These are phyloP conservation scores for Pseudomugil tenellus DNA, from an alignment of 2,797 vertebrate species.

Conservation along the genomic window DNA sequence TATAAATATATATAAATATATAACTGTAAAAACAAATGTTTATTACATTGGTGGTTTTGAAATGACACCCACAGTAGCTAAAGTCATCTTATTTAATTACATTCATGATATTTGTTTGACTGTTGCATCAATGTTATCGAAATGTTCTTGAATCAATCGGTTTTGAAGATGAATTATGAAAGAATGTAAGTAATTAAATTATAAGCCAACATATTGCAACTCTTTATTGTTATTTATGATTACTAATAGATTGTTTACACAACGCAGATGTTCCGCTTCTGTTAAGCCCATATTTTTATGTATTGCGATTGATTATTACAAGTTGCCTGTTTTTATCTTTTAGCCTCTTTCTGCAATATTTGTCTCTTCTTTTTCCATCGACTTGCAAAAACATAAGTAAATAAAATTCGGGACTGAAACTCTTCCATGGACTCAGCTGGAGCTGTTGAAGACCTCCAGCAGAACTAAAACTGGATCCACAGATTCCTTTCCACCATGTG, in stretches of 20 bases:
- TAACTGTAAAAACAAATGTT: constrained; percentile 58
- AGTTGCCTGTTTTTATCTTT: constrained; percentile 28
- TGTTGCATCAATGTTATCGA: constrained; percentile 26
- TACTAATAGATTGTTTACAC: constrained; percentile 34
- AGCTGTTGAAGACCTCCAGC: no score
- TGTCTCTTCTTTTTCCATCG: constrained; percentile 17
- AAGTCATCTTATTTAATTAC: constrained; percentile 28
- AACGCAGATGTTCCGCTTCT: constrained; percentile 26
- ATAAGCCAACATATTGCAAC: constrained; percentile 34
- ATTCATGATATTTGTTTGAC: constrained; percentile 19
- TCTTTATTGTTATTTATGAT: constrained; percentile 39
- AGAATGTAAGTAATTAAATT: no score
- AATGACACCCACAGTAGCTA: constrained; percentile 41
- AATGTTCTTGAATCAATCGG: constrained; percentile 18
- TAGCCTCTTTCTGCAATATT: constrained; percentile 1
- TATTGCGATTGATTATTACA: constrained; percentile 31
- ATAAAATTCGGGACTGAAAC: constrained; percentile 30
- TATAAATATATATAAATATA: constrained; percentile 13
- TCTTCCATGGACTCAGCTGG: constrained; percentile 32
- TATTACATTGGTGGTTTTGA: constrained; percentile 55
- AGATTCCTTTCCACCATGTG: constrained; percentile 21
- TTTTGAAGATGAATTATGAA: constrained; percentile 17
- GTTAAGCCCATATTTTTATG: constrained; percentile 32
- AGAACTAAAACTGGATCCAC: constrained; percentile 13
- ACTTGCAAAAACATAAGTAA: constrained; percentile 7